Percentiles rank a stretch among this genome's conserved stretches.
phyloP scores from a whole-genome alignment of 2,113 vertebrate species.

The Cnemophilus loriae region DNA sequence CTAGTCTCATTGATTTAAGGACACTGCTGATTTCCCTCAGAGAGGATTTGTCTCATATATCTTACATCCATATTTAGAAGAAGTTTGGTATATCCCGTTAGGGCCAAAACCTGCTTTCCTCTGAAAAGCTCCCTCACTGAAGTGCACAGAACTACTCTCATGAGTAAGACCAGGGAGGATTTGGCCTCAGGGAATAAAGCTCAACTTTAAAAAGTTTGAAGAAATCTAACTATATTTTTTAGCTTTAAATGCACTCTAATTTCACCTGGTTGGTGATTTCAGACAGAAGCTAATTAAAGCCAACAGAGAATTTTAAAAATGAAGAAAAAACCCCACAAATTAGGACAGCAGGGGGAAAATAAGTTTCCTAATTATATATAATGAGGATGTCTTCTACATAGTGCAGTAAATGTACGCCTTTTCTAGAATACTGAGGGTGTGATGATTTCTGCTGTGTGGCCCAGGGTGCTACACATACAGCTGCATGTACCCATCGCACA shows the following conservation, averaged over 20 bases:
- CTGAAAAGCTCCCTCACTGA: slow-evolving; percentile 9
- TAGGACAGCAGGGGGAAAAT: slow-evolving; percentile 14
- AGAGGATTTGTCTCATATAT: not conserved
- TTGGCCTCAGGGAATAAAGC: slow-evolving; percentile 36
- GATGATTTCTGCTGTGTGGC: not conserved
- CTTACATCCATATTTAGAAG: slow-evolving; percentile 34
- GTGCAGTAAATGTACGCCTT: not conserved
- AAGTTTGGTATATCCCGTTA: not conserved
- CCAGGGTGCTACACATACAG: not conserved
- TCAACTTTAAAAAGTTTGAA: not conserved
- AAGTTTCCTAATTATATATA: slow-evolving; percentile 23
- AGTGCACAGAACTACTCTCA: not conserved
- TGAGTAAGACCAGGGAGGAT: slow-evolving; percentile 1
- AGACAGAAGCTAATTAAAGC: slow-evolving; percentile 34
- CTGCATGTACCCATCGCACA: fast-evolving
- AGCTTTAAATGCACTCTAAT: slow-evolving; percentile 27
- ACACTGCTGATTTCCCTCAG: not conserved
- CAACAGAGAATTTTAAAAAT: slow-evolving; percentile 5
- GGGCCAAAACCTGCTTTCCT: not conserved
- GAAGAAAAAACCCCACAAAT: not conserved
- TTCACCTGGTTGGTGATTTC: slow-evolving; percentile 39
- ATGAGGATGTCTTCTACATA: not conserved
- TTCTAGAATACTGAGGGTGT: not conserved
- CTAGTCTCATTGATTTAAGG: not conserved
- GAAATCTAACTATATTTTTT: not conserved